Base-by-base conservation (phyloP, 2,888 invertebrate species). In the Trichopoda pennipes region DNA sequence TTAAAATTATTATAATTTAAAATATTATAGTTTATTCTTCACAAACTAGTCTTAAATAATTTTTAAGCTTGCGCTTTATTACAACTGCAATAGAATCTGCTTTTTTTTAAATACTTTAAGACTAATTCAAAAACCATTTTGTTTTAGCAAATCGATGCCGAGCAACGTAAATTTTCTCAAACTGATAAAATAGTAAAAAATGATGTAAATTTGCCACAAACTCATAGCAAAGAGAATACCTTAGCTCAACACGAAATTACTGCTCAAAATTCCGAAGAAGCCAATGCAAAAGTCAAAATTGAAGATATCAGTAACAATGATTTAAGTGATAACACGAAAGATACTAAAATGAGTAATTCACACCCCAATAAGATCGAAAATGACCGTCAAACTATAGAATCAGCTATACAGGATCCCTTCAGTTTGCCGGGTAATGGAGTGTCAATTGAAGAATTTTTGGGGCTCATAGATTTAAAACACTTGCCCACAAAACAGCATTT, bases 401-500 rank as follows among this genome's bases (percentile, higher is more conserved):
- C 83, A 47, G 88, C 88, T 7, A 85, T 88, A 19, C 76, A 85
- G 14, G 85, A 87, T 64, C 88, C 87, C 0, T 70, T 76, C 0
- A 81, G 82, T 12, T 68, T 87, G 42, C 86, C 85, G 0, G 84
- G 75, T 14, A 85, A 81, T 60, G 88, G 87, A 17, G 83, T 87
- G 1, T 84, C 83, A 55, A 90, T 90, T 19, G 86, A 88, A 55
- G 86, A 87, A 16, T 88, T 88, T 81, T 74, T 90, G 6, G 86
- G 87, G 35, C 86, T 86, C 35, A 86, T 90, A 44, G 86, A 89
- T 56, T 78, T 77, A 16, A 80, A 86, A 14, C 77, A 77, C 69
- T 64, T 83, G 38, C 86, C 87, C 3, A 86, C 86, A 28, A 85
- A 87, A 1, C 87, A 88, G 63, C 89, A 89, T 73, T 90, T 93